Percentiles rank a stretch among this genome's conserved stretches.
Evolutionary conservation across 2,888 invertebrate species (phyloP).

Genomic region (Alsophila aescularia): DNA sequence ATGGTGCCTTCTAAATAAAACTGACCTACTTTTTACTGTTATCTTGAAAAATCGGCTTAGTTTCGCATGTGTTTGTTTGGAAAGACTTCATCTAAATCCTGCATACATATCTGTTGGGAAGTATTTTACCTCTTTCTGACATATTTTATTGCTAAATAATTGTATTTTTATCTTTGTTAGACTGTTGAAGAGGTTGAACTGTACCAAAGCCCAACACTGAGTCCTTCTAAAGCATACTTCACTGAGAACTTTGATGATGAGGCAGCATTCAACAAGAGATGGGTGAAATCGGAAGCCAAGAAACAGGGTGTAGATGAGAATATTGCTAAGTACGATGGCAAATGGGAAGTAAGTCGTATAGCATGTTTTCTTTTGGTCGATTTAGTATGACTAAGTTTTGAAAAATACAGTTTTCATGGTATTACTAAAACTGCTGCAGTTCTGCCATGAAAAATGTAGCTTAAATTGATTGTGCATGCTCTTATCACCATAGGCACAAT

Average conservation of each 20-base stretch:
- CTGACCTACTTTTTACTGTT: conserved; percentile 31
- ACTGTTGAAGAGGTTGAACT: conserved; percentile 75
- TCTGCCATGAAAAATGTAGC: too few relatives aligned
- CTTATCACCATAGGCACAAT: too few relatives aligned
- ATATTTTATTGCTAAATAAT: not conserved
- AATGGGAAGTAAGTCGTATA: conserved; percentile 82
- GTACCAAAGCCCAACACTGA: conserved; percentile 89
- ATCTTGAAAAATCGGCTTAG: not conserved
- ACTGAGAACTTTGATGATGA: conserved; percentile 94
- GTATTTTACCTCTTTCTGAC: too few relatives aligned
- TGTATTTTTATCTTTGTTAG: conserved; percentile 36
- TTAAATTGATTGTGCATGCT: too few relatives aligned
- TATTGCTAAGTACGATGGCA: conserved; percentile 97
- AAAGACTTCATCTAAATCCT: not conserved
- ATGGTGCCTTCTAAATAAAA: conserved; percentile 15
- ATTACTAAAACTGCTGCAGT: too few relatives aligned
- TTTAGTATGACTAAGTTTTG: conserved; percentile 1
- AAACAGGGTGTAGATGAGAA: conserved; percentile 95
- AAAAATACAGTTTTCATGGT: conserved; percentile 10
- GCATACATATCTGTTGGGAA: not conserved
- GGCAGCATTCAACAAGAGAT: conserved; percentile 88
- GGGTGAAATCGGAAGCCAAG: conserved; percentile 95
- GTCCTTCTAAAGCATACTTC: conserved; percentile 87
- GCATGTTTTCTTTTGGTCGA: not conserved
- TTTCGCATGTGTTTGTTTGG: not conserved